These are phyloP conservation scores for Loris lydekkerianus DNA, from an alignment of 2,797 vertebrate genomes.

Conservation along the genomic window DNA sequence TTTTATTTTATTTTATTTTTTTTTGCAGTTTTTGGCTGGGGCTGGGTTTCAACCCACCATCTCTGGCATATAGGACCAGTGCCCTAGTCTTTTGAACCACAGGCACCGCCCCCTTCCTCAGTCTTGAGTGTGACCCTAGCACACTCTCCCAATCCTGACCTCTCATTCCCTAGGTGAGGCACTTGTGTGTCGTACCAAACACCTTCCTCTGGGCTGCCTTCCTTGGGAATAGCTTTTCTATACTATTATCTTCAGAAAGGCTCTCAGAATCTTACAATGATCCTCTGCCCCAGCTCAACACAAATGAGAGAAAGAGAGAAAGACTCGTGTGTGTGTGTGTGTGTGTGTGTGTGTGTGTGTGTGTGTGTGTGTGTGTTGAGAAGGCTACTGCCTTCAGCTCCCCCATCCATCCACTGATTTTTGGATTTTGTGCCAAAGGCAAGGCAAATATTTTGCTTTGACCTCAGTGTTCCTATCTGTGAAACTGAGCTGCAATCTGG, in stretches of 20 bases:
- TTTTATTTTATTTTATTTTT: no score
- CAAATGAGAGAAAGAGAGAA: background rate
- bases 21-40: no score
- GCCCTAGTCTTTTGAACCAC: no score
- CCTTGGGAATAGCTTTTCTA: background rate
- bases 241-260: background rate
- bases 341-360: background rate
- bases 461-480: conserved; percentile 12
- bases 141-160: background rate
- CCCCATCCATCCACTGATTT: background rate
- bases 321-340: no score
- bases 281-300: background rate
- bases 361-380: fast-evolving
- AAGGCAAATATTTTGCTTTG: conserved; percentile 49
- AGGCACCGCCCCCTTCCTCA: no score
- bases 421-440: conserved; percentile 23
- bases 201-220: background rate
- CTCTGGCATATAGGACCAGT: no score
- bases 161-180: background rate
- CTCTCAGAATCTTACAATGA: background rate
- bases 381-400: background rate
- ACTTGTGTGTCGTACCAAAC: background rate
- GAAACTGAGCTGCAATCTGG: background rate
- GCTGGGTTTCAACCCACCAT: no score
- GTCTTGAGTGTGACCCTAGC: no score